Evolutionary conservation across 2,113 vertebrate species (phyloP), one percentile per base, ranked within the genome.

Genomic region (Pagrus major): DNA sequence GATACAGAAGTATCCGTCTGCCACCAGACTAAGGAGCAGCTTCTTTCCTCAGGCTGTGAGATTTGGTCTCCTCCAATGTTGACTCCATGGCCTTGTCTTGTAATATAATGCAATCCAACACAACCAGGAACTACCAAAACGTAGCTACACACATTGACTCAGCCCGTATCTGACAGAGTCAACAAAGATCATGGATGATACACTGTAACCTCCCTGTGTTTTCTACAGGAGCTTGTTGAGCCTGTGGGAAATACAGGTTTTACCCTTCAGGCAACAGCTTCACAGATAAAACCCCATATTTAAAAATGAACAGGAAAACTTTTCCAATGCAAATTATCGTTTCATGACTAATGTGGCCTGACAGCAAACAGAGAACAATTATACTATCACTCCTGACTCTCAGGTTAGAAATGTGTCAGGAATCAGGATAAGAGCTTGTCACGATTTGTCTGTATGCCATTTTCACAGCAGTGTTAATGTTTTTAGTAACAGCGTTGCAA

Each of bases 401-500:
- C 46, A 11, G 46, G 63, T 61, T 60, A 12, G 18, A 74, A 35
- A 68, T 39, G 25, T 74, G 25, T 51, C 44, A 16, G 35, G 35
- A 66, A 25, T 51, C 44, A 16, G 35, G 35, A 66, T 55, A 27
- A 39, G 59, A 55, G 49, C 49, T 41, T 72, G 52, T 25, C 42
- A 49, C 6, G 6, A 56, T 56, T 44, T 65, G 49, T 47, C 51
- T n/a, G 37, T 27, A 2, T 44, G 66, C 56, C 15, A 55, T 63
- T 78, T 71, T 33, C 27, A 15, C 47, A n/a, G 73, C 39, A 46
- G 41, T 20, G 29, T 31, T 31, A 31, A 56, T 56, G 54, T 56
- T 31, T 20, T 69, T 76, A 58, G 9, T 51, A 35, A 25, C n/a
- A 54, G 49, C 51, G 20, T 21, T 56, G 27, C 37, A 63, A 35